Percentiles rank a stretch among this genome's conserved stretches.
Conservation (phyloP, 2,797 vertebrate genomes). For the Intellagama lesueurii region DNA sequence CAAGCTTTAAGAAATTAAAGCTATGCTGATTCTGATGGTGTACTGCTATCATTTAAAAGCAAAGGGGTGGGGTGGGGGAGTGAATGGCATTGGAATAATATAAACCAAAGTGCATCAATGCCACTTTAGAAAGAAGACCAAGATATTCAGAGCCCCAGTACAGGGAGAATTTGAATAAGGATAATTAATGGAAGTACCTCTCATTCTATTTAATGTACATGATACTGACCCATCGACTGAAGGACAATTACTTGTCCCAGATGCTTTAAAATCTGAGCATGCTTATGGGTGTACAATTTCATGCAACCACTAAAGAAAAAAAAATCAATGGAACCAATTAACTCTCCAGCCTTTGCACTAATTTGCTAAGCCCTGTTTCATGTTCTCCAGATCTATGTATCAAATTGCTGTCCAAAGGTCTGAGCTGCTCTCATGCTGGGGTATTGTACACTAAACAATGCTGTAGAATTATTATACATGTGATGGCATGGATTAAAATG, state of each 20-base stretch:
- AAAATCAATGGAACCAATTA: conserved; percentile 33
- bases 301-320: conserved; percentile 15
- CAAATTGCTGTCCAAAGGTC: background rate
- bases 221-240: background rate
- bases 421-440: background rate
- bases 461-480: background rate
- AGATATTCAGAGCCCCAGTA: background rate
- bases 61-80: too few species aligned
- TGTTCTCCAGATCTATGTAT: conserved; percentile 45
- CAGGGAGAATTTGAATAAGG: background rate
- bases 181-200: background rate
- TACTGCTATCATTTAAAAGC: too few species aligned
- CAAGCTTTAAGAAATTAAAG: background rate
- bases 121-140: background rate
- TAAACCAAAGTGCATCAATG: background rate
- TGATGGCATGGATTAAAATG: fast-evolving
- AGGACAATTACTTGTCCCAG: background rate
- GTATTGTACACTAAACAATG: background rate
- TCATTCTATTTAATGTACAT: background rate
- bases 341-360: conserved; percentile 26
- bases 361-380: conserved; percentile 34
- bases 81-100: background rate
- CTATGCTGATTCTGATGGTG: too few species aligned
- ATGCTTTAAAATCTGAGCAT: conserved; percentile 16
- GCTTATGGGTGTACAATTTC: background rate